These are phyloP conservation scores for Silvanus unidentatus DNA, from an alignment of 2,888 invertebrate species.

Conservation along the genomic window DNA sequence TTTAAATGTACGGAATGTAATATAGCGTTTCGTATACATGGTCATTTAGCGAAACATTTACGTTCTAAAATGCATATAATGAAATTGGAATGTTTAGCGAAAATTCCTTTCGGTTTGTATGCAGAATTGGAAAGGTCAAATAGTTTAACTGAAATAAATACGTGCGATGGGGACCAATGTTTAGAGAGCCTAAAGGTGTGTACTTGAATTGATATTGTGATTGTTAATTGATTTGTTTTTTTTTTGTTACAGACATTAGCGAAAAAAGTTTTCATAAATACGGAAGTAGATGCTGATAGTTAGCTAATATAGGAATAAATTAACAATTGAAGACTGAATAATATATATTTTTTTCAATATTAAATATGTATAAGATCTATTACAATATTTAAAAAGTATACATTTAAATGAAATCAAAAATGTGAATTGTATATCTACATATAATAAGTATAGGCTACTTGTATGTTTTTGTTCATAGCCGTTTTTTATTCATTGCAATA, in stretches of 20 bases:
- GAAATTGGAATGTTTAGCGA: slow-evolving; percentile 86
- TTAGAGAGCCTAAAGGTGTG: slow-evolving; percentile 73
- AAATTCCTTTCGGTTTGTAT: slow-evolving; percentile 89
- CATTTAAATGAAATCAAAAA: no score
- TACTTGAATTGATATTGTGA: slow-evolving; percentile 1
- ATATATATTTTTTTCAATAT: no score
- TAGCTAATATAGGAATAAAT: slow-evolving; percentile 23
- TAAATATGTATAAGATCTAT: no score
- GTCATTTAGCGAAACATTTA: slow-evolving; percentile 94
- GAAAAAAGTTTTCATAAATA: slow-evolving; percentile 70
- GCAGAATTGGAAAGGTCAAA: slow-evolving; percentile 90
- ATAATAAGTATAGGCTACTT: no score
- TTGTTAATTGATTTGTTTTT: slow-evolving; percentile 6
- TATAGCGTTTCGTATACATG: slow-evolving; percentile 93
- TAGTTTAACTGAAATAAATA: slow-evolving; percentile 89
- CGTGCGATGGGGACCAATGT: slow-evolving; percentile 93
- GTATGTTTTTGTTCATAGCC: no score
- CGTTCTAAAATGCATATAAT: slow-evolving; percentile 94
- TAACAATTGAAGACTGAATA: no score
- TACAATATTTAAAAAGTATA: no score
- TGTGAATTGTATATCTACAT: no score
- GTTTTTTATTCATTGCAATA: no score
- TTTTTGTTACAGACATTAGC: slow-evolving; percentile 61
- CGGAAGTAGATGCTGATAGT: slow-evolving; percentile 31
- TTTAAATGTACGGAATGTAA: slow-evolving; percentile 95